Evolutionary conservation across 2,797 vertebrate species (phyloP).

Genomic region (Gobionotothen gibberifrons): DNA sequence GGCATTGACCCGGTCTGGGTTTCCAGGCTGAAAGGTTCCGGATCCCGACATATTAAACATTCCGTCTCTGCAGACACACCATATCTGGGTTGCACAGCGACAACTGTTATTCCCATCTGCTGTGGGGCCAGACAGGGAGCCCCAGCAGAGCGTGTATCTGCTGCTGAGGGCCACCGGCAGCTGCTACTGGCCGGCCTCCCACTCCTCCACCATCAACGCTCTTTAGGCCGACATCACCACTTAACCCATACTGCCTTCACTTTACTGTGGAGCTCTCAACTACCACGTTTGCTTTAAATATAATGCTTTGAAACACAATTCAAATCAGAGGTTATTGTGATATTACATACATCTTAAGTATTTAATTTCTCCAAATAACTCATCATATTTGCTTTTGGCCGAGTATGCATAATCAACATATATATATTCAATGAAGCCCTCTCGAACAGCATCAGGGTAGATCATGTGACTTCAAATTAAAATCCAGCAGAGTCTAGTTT

Average conservation of each 20-base stretch:
- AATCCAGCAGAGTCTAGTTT: constrained; percentile 35
- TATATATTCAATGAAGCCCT: not conserved
- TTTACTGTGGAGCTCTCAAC: constrained; percentile 9
- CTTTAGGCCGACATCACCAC: constrained; percentile 42
- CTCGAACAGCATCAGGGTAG: constrained; percentile 6
- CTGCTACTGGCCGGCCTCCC: constrained; percentile 63
- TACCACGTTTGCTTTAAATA: constrained; percentile 5
- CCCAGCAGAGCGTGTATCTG: constrained; percentile 59
- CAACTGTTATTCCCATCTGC: constrained; percentile 66
- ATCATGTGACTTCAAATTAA: constrained; percentile 34
- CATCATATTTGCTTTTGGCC: constrained; percentile 21
- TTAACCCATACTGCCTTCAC: constrained; percentile 34
- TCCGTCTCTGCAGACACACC: constrained; percentile 30
- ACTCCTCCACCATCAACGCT: constrained; percentile 40
- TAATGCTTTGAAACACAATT: not conserved
- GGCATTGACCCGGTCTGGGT: not conserved
- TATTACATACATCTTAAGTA: constrained; percentile 1
- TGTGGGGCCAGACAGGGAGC: constrained; percentile 48
- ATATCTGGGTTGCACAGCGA: constrained; percentile 37
- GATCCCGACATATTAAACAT: constrained; percentile 2
- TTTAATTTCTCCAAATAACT: constrained; percentile 1
- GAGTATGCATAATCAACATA: not conserved
- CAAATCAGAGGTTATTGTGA: not conserved
- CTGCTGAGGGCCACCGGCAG: constrained; percentile 54
- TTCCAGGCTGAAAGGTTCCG: constrained; percentile 17